phyloP scores from a whole-genome alignment of 2,113 vertebrate species.

The Picathartes gymnocephalus region DNA sequence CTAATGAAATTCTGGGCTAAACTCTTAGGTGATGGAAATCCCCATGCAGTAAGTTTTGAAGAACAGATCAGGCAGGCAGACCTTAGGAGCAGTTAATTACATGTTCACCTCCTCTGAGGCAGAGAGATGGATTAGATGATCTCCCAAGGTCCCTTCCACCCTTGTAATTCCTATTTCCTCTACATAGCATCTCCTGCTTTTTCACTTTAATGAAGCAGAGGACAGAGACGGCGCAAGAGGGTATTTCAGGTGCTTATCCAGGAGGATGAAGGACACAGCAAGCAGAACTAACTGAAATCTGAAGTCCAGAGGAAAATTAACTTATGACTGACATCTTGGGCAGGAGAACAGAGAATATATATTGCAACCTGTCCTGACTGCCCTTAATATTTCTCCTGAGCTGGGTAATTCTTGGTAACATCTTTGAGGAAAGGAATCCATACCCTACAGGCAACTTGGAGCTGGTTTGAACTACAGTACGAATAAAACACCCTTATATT shows the following conservation, averaged over 20 bases:
- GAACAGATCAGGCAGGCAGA: slow-evolving; percentile 20
- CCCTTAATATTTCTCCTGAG: neutral
- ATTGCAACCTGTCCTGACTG: neutral
- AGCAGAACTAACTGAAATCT: neutral
- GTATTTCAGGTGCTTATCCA: slow-evolving; percentile 33
- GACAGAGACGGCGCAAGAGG: neutral
- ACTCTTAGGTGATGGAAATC: slow-evolving; percentile 31
- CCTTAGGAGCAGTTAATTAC: slow-evolving; percentile 55
- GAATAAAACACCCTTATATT: neutral
- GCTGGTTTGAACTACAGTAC: neutral
- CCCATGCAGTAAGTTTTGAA: slow-evolving; percentile 6
- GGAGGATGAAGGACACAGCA: slow-evolving; percentile 28
- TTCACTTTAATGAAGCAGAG: slow-evolving; percentile 40
- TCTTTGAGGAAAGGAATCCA: neutral
- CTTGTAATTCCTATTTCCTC: neutral
- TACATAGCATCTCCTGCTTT: neutral
- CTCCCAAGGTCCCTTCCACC: slow-evolving; percentile 32
- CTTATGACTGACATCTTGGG: neutral
- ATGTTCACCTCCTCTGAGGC: slow-evolving; percentile 20
- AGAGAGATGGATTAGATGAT: slow-evolving; percentile 46
- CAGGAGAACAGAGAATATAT: neutral
- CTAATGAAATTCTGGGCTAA: neutral
- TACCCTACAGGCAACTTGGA: neutral
- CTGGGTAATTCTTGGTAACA: neutral
- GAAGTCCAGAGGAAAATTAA: slow-evolving; percentile 29